These are phyloP conservation scores for Candidula unifasciata DNA, from an alignment of 2,888 invertebrate species.

Conservation along the genomic window DNA sequence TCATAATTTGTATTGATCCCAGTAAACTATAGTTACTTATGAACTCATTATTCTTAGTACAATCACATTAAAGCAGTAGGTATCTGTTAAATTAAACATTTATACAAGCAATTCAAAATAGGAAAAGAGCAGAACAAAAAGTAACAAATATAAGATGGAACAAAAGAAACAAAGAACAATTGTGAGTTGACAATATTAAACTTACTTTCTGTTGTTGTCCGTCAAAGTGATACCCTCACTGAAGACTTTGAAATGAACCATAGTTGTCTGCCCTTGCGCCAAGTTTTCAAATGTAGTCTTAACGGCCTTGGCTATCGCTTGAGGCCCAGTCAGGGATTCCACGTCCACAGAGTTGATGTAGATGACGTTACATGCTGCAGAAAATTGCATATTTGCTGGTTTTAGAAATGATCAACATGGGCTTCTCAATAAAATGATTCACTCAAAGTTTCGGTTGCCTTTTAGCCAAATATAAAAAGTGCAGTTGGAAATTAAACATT, in stretches of 20 bases:
- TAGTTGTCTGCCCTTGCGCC: conserved; percentile 82
- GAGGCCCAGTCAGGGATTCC: conserved; percentile 97
- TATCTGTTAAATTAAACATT: too few species aligned
- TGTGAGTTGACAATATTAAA: conserved; percentile 58
- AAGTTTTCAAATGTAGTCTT: conserved; percentile 71
- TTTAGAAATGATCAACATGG: too few species aligned
- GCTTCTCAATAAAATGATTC: too few species aligned
- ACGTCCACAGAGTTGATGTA: conserved; percentile 93
- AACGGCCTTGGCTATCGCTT: conserved; percentile 84
- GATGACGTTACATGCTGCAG: conserved; percentile 94
- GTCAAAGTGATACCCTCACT: conserved; percentile 97
- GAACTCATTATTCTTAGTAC: too few species aligned
- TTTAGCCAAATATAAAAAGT: neutral
- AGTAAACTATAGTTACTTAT: too few species aligned
- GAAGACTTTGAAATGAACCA: conserved; percentile 97
- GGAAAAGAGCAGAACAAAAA: too few species aligned
- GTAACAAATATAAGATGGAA: too few species aligned
- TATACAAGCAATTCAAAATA: too few species aligned
- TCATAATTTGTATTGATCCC: too few species aligned
- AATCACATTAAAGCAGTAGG: too few species aligned
- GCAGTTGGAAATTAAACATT: neutral
- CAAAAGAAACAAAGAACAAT: neutral
- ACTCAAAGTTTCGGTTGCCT: neutral
- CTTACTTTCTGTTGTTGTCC: conserved; percentile 92
- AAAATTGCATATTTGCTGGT: neutral